Conservation (phyloP, 2,797 vertebrate species). For the Sphaeramia orbicularis region DNA sequence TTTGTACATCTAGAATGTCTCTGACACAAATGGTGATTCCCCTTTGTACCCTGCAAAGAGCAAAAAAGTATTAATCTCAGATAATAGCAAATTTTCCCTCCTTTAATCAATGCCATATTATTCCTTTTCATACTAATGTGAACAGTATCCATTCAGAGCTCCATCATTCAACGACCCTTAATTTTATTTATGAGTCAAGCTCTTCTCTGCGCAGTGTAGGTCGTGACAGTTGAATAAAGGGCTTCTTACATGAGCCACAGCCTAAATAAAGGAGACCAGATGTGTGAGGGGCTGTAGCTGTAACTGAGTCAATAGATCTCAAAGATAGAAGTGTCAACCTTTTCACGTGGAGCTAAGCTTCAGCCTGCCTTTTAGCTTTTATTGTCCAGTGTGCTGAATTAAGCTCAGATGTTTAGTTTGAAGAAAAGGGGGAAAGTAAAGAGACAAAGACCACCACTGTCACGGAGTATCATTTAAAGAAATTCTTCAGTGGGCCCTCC, state of each 20-base stretch:
- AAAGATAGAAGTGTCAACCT: slow-evolving; percentile 75
- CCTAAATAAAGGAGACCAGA: slow-evolving; percentile 66
- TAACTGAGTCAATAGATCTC: slow-evolving; percentile 74
- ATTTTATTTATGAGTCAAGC: slow-evolving; percentile 49
- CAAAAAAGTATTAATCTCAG: slow-evolving; percentile 1
- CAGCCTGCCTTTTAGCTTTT: slow-evolving; percentile 53
- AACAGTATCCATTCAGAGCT: slow-evolving; percentile 26
- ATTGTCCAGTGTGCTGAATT: slow-evolving; percentile 56
- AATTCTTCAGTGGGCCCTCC: slow-evolving; percentile 16
- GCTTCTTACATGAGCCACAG: slow-evolving; percentile 53
- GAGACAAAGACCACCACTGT: slow-evolving; percentile 40
- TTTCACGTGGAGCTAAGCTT: slow-evolving; percentile 51
- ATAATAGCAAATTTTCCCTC: slow-evolving; percentile 1
- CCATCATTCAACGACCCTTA: slow-evolving; percentile 63
- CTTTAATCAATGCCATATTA: slow-evolving; percentile 18
- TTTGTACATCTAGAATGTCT: slow-evolving; percentile 15
- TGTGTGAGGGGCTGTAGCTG: slow-evolving; percentile 56
- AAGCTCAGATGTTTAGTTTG: slow-evolving; percentile 52
- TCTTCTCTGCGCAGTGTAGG: slow-evolving; percentile 52
- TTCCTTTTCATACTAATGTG: slow-evolving; percentile 20
- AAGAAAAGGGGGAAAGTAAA: slow-evolving; percentile 19
- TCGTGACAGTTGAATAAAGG: slow-evolving; percentile 70
- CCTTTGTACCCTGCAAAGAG: slow-evolving; percentile 24
- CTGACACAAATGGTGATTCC: slow-evolving; percentile 26
- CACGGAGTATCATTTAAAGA: slow-evolving; percentile 24